Base-by-base conservation (phyloP, 1,140 invertebrate genomes). In the Rhynchophorus ferrugineus region DNA sequence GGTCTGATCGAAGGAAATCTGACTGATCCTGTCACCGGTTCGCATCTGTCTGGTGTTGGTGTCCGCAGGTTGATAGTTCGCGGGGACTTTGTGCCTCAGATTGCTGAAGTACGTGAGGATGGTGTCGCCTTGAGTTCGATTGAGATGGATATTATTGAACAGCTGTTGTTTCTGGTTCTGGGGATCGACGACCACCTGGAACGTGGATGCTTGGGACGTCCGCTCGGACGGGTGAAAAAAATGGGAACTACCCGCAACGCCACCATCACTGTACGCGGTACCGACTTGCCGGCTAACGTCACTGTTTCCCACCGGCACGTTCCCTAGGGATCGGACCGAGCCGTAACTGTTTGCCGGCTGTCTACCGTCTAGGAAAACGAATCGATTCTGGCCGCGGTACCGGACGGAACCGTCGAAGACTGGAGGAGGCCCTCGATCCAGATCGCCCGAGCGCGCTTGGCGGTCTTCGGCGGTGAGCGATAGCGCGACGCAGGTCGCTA, bases 361-460 rank as follows among this genome's bases (percentile, higher is more conserved):
- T 16, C 14, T 16, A 2, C 20, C 9, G 20, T 41, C 38, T 17
- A 41, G 18, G 17, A 18, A 41, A 41, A 1, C 20, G 20, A 18
- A 19, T 3, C 7, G 2, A 17, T 19, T 29, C 11, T 11, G 24
- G 24, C 24, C 24, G 24, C 24, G 18, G 17, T 22, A 5, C 43
- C 29, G 38, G 1, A 52, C 33, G 24, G 45, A 9, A 13, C 22
- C 22, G 35, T 16, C n/a, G 43, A 7, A 24, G 43, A n/a, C 42
- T 22, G 17, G 22, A 19, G 50, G 42, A 16, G 62, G 62, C 36
- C 61, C 62, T 9, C 61, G 59, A 52, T 62, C 61, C 33, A 61
- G 49, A 49, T 63, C 59, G 22, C 55, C 59, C 21, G 59, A 62
- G 9, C 61, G 56, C 22, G 57, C 46, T 46, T 57, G 59, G 39